Percentiles rank a stretch among this genome's conserved stretches.
Conservation (phyloP, 1,140 invertebrate genomes). For the Drosophila sp. region DNA sequence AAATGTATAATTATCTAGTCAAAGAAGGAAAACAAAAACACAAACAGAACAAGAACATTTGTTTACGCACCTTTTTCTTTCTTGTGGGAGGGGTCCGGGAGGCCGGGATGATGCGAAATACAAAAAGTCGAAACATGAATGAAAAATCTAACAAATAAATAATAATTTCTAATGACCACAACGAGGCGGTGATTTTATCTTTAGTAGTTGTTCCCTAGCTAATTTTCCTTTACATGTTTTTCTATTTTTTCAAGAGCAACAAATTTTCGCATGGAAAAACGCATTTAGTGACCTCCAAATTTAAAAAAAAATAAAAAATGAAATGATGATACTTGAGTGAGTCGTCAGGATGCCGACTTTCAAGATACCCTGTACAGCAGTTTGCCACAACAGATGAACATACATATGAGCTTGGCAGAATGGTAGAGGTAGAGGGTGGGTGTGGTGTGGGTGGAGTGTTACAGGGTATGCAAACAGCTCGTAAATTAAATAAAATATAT, state of each 20-base stretch:
- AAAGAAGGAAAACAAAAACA: not conserved
- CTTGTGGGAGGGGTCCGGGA: not conserved
- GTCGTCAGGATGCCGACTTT: not conserved
- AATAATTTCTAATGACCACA: conserved; percentile 52
- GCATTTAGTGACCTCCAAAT: conserved; percentile 68
- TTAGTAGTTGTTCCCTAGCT: not conserved
- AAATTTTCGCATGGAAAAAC: conserved; percentile 47
- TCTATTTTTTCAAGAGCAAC: conserved; percentile 33
- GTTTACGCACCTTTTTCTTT: conserved; percentile 10
- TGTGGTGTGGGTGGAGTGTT: not conserved
- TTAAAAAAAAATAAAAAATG: conserved; percentile 14
- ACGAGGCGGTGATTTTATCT: conserved; percentile 8
- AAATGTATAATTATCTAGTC: conserved; percentile 6
- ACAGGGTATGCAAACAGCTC: conserved; percentile 27
- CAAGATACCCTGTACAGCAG: not conserved
- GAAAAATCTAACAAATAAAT: conserved; percentile 73
- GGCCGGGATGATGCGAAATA: not conserved
- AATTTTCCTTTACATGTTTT: conserved; percentile 37
- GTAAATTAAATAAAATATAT: conserved; percentile 56
- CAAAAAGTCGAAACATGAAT: conserved; percentile 54
- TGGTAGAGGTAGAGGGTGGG: too few species aligned
- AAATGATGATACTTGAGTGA: not conserved
- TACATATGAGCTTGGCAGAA: too few species aligned
- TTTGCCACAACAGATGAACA: too few species aligned
- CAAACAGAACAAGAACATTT: conserved; percentile 7